Conservation (phyloP, 1,140 invertebrate species). For the Drosophila watanabei region DNA sequence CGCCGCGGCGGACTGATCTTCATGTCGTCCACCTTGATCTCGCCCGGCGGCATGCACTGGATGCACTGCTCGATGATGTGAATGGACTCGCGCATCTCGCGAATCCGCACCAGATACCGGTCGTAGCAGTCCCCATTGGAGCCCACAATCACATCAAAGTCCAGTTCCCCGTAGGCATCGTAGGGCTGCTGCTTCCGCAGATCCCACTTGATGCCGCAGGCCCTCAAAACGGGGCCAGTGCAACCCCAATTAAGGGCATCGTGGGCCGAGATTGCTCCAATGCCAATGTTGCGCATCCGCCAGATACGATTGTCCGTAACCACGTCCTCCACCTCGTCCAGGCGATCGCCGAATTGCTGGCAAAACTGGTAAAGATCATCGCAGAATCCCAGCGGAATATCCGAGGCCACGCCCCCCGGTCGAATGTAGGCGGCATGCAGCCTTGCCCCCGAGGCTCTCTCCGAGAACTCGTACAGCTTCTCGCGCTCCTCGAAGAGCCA, state of each 20-base stretch:
- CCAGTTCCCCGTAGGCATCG: constrained; percentile 93
- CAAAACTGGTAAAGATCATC: constrained; percentile 94
- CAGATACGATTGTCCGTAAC: constrained; percentile 93
- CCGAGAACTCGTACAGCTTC: constrained; percentile 95
- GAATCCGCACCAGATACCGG: constrained; percentile 88
- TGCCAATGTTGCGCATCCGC: constrained; percentile 91
- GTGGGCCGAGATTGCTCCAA: constrained; percentile 91
- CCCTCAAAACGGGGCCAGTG: constrained; percentile 92
- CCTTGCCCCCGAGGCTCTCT: constrained; percentile 92
- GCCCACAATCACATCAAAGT: constrained; percentile 95
- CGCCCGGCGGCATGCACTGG: constrained; percentile 94
- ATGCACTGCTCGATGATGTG: constrained; percentile 93
- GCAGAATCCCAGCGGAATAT: constrained; percentile 93
- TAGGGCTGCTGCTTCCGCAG: constrained; percentile 94
- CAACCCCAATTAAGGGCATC: constrained; percentile 94
- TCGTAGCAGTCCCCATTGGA: constrained; percentile 95
- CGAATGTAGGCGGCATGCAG: constrained; percentile 94
- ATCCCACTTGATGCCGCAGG: constrained; percentile 96
- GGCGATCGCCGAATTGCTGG: constrained; percentile 89
- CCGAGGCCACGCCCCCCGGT: constrained; percentile 92
- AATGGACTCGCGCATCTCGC: constrained; percentile 93
- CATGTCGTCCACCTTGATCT: constrained; percentile 93
- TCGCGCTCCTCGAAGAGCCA: constrained; percentile 96
- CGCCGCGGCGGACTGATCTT: constrained; percentile 92
- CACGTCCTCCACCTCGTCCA: constrained; percentile 95